phyloP scores from a whole-genome alignment of 2,797 vertebrate genomes.

The Kryptolebias ocellatus region DNA sequence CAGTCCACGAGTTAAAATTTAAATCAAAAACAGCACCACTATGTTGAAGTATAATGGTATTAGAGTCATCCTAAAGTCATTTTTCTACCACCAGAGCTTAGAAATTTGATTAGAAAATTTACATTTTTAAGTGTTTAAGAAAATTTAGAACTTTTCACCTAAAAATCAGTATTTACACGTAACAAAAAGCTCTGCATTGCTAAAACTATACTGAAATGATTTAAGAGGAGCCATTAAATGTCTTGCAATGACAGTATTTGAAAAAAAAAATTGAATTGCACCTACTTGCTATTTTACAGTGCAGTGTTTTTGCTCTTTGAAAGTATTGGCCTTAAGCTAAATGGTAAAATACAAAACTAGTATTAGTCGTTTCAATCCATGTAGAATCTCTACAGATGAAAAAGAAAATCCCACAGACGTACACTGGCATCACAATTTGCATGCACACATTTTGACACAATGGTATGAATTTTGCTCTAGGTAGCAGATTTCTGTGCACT shows the following conservation, averaged over 20 bases:
- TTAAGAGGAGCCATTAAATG: background rate
- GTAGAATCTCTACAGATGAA: conserved; percentile 18
- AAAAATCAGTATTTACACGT: no score
- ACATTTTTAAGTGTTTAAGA: no score
- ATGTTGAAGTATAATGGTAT: no score
- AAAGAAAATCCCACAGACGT: conserved; percentile 21
- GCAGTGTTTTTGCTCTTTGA: no score
- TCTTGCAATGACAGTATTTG: background rate
- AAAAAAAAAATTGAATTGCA: no score
- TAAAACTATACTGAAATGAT: background rate
- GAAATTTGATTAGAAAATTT: no score
- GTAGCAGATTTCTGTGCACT: conserved; percentile 2
- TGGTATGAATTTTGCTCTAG: background rate
- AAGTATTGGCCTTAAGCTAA: background rate
- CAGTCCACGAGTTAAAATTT: no score
- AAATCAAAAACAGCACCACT: no score
- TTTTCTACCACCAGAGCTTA: no score
- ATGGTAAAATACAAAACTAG: background rate
- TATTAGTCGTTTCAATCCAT: background rate
- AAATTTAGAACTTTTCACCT: no score
- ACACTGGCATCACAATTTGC: conserved; percentile 14
- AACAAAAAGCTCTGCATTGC: background rate
- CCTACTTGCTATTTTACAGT: no score
- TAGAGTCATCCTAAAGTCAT: no score
- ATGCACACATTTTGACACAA: conserved; percentile 21